A percentile compares a stretch with the other conserved stretches of the same genome.
phyloP scores from a whole-genome alignment of 2,888 invertebrate species.

The Chrysolina oricalcia region DNA sequence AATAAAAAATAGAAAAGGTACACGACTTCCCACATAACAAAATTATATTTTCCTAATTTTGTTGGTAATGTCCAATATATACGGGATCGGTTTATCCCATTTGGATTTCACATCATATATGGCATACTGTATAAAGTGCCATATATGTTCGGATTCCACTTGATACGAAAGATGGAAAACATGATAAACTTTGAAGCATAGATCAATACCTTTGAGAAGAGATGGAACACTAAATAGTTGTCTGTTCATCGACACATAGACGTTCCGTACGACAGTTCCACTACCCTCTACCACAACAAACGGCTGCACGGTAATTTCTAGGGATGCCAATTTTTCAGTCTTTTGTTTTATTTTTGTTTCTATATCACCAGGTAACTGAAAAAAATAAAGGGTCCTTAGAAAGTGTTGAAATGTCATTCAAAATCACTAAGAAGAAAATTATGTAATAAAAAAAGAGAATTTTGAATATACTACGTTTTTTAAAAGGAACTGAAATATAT shows the following conservation, averaged over 20 bases:
- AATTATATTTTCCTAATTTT: background rate
- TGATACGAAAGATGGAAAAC: constrained; percentile 27
- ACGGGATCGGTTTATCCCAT: constrained; percentile 19
- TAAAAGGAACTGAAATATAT: too few species aligned
- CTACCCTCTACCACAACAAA: constrained; percentile 10
- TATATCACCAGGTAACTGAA: background rate
- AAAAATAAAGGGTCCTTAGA: background rate
- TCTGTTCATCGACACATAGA: background rate
- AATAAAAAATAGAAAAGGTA: too few species aligned
- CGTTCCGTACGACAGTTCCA: background rate
- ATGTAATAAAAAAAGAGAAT: too few species aligned
- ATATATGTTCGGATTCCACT: constrained; percentile 7
- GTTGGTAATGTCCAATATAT: constrained; percentile 11
- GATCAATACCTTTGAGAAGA: background rate
- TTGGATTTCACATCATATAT: constrained; percentile 19
- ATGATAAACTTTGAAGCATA: constrained; percentile 29
- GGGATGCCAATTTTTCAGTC: background rate
- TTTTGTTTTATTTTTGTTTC: background rate
- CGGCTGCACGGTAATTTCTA: constrained; percentile 3
- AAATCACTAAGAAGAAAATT: too few species aligned
- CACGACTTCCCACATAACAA: background rate
- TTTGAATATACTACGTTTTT: too few species aligned
- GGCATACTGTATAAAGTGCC: constrained; percentile 8
- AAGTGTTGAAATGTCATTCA: too few species aligned
- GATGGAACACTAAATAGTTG: constrained; percentile 1